These are phyloP conservation scores for Dolichopus griseipennis DNA, from an alignment of 2,888 invertebrate species.

Conservation along the genomic window DNA sequence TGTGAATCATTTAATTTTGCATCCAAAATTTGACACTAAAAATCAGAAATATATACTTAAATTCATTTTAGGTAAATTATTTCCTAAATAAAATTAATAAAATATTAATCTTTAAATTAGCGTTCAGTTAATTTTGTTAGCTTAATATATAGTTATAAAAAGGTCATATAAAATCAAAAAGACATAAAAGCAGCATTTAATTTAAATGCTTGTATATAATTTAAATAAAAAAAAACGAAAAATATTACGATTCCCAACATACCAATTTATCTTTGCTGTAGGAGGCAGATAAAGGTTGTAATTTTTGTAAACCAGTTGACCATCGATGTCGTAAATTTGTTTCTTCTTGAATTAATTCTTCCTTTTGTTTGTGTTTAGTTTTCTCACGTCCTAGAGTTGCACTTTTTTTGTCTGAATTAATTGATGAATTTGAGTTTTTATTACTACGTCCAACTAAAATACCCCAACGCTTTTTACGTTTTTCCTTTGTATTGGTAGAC, in stretches of 20 bases:
- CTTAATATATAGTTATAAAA: no score
- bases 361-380: constrained; percentile 44
- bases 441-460: constrained; percentile 54
- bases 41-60: no score
- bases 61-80: no score
- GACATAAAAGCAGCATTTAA: background rate
- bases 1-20: constrained; percentile 63
- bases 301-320: constrained; percentile 62
- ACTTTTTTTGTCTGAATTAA: constrained; percentile 48
- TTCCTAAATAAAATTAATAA: no score
- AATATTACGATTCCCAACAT: no score
- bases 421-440: constrained; percentile 45
- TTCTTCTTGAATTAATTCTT: constrained; percentile 38
- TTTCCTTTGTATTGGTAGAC: constrained; percentile 48
- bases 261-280: constrained; percentile 75
- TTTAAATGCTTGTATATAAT: no score
- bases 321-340: constrained; percentile 55
- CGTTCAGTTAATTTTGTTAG: no score
- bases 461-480: constrained; percentile 58
- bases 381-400: constrained; percentile 62
- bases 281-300: constrained; percentile 63
- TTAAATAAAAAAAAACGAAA: background rate
- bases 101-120: no score
- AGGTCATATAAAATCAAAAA: background rate
- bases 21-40: constrained; percentile 56